Percentiles rank a stretch among this genome's conserved stretches.
These are phyloP conservation scores for Epinephelus malabaricus DNA, from an alignment of 2,797 vertebrate species.

Conservation along the genomic window DNA sequence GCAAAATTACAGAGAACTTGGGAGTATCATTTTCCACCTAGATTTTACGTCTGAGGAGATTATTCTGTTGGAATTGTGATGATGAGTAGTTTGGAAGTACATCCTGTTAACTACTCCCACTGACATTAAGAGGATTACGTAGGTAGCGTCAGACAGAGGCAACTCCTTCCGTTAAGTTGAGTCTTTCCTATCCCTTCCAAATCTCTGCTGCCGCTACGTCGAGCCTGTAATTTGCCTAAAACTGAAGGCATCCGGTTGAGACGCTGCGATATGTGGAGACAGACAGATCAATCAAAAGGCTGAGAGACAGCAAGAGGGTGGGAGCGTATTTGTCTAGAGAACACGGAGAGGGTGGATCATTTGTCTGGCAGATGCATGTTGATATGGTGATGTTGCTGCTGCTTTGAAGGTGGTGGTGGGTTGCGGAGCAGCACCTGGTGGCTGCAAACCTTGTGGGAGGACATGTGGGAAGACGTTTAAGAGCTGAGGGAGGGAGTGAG, in stretches of 20 bases:
- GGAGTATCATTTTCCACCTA: slow-evolving; percentile 72
- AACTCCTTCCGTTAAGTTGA: slow-evolving; percentile 83
- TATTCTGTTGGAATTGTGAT: slow-evolving; percentile 83
- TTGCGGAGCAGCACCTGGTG: slow-evolving; percentile 70
- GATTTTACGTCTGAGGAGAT: slow-evolving; percentile 81
- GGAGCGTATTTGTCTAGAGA: slow-evolving; percentile 82
- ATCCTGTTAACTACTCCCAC: slow-evolving; percentile 87
- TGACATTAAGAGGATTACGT: slow-evolving; percentile 89
- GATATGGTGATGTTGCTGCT: slow-evolving; percentile 70
- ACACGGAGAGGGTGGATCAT: slow-evolving; percentile 84
- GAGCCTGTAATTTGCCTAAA: slow-evolving; percentile 85
- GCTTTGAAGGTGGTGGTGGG: slow-evolving; percentile 39
- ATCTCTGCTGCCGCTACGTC: slow-evolving; percentile 76
- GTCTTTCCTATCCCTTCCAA: slow-evolving; percentile 83
- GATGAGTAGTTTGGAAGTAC: slow-evolving; percentile 86
- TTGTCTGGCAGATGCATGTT: slow-evolving; percentile 84
- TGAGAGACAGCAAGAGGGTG: slow-evolving; percentile 80
- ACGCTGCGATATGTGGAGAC: slow-evolving; percentile 63
- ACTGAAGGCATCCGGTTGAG: slow-evolving; percentile 82
- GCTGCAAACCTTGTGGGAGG: slow-evolving; percentile 65
- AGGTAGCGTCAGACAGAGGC: slow-evolving; percentile 84
- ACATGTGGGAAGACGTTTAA: slow-evolving; percentile 72
- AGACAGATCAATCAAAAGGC: slow-evolving; percentile 77
- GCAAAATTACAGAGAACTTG: slow-evolving; percentile 63
- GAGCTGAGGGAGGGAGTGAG: slow-evolving; percentile 57